Conservation (phyloP, 1,140 invertebrate genomes). For the Drosophila gunungcola region DNA sequence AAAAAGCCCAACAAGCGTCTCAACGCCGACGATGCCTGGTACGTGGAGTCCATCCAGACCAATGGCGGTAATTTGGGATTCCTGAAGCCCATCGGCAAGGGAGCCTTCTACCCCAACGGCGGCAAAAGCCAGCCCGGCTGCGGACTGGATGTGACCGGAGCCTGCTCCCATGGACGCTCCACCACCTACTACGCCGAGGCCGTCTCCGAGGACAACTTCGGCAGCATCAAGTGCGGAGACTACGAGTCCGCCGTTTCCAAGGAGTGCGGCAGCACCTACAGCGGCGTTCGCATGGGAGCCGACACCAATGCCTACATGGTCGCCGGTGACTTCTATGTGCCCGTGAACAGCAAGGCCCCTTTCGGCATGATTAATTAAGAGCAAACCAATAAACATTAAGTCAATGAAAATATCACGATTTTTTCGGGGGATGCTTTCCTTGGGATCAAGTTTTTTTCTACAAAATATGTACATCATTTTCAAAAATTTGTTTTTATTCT, state of each 20-base stretch:
- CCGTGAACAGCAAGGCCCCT: constrained; percentile 72
- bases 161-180: constrained; percentile 85
- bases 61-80: constrained; percentile 86
- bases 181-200: constrained; percentile 87
- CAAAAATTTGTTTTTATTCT: no score
- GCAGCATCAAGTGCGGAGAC: constrained; percentile 53
- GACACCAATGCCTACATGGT: constrained; percentile 79
- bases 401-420: background rate
- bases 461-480: background rate
- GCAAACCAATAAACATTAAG: constrained; percentile 26
- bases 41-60: constrained; percentile 86
- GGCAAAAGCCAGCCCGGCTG: constrained; percentile 86
- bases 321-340: constrained; percentile 71
- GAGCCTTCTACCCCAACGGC: constrained; percentile 86
- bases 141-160: constrained; percentile 68
- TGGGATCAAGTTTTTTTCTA: background rate
- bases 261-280: constrained; percentile 59
- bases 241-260: constrained; percentile 56
- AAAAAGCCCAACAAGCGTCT: constrained; percentile 72
- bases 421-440: no score
- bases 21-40: constrained; percentile 82
- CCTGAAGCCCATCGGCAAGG: constrained; percentile 84
- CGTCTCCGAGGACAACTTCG: constrained; percentile 60
- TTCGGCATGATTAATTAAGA: constrained; percentile 76
- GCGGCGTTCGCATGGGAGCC: constrained; percentile 82